A percentile compares a stretch with the other conserved stretches of the same genome.
These are phyloP conservation scores for Callaeas wilsoni DNA, from an alignment of 2,113 vertebrate species.

Conservation along the genomic window DNA sequence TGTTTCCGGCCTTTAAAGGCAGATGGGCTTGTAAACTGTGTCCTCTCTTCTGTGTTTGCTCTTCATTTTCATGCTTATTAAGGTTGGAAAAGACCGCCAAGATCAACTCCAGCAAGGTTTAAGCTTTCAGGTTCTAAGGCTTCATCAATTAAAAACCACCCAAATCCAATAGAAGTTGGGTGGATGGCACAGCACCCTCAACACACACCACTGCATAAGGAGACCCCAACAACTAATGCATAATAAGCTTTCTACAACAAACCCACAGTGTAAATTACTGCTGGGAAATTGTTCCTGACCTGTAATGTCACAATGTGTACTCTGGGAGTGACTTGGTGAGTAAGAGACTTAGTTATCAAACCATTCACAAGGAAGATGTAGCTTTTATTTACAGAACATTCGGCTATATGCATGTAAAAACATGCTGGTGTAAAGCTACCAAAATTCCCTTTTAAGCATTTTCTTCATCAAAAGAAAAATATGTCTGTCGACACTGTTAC, in stretches of 20 bases:
- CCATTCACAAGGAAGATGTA: background rate
- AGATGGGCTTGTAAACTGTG: background rate
- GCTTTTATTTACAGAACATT: background rate
- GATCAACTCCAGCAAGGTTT: background rate
- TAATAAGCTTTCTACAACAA: background rate
- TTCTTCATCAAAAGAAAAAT: conserved; percentile 77
- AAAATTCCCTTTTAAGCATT: conserved; percentile 67
- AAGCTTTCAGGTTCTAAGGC: background rate
- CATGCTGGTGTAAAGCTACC: background rate
- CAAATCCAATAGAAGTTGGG: background rate
- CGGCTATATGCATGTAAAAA: background rate
- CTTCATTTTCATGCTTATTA: background rate
- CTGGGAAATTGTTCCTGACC: background rate
- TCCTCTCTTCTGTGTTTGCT: background rate
- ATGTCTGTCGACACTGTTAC: background rate
- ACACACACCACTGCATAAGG: too few relatives aligned
- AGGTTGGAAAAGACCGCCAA: background rate
- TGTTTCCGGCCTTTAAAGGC: background rate
- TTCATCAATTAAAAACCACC: background rate
- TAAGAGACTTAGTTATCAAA: background rate
- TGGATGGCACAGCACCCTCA: background rate
- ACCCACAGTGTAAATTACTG: background rate
- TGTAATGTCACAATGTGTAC: background rate
- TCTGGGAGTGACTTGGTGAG: background rate
- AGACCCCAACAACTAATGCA: background rate